Evolutionary conservation across 2,113 vertebrate species (phyloP).

Genomic region (Brachypodius melanocephalos): DNA sequence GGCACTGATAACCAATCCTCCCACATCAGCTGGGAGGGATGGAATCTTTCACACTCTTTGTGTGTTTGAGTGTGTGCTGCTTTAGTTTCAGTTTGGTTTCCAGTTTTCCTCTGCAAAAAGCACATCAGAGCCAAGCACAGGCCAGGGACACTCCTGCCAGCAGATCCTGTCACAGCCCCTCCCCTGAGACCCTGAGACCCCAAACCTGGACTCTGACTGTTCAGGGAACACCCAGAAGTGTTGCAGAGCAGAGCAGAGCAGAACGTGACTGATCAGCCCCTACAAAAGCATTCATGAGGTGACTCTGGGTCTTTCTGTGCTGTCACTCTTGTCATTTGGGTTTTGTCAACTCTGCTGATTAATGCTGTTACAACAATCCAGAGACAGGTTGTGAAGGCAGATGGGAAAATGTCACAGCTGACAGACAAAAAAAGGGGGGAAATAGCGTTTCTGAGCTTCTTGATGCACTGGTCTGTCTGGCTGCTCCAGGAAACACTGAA

Average conservation of each 20-base stretch:
- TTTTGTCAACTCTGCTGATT: background rate
- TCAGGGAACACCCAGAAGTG: background rate
- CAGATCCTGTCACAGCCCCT: background rate
- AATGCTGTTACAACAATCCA: background rate
- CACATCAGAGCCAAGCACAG: fast-evolving
- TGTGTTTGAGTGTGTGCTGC: fast-evolving
- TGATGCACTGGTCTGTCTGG: background rate
- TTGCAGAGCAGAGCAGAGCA: background rate
- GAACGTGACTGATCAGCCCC: background rate
- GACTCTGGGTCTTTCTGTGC: conserved; percentile 33
- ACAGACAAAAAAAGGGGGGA: background rate
- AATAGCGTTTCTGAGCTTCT: background rate
- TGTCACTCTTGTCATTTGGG: background rate
- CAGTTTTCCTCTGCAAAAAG: background rate
- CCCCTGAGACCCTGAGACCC: background rate
- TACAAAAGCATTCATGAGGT: background rate
- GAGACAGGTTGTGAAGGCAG: background rate
- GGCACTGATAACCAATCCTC: background rate
- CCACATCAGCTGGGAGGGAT: background rate
- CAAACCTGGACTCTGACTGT: background rate
- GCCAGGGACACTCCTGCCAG: background rate
- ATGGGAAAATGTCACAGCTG: conserved; percentile 2
- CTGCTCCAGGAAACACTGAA: background rate
- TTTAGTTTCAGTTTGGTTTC: background rate
- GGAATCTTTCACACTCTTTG: background rate